Base-by-base conservation (phyloP, 2,113 vertebrate genomes). In the Loxodonta africana region DNA sequence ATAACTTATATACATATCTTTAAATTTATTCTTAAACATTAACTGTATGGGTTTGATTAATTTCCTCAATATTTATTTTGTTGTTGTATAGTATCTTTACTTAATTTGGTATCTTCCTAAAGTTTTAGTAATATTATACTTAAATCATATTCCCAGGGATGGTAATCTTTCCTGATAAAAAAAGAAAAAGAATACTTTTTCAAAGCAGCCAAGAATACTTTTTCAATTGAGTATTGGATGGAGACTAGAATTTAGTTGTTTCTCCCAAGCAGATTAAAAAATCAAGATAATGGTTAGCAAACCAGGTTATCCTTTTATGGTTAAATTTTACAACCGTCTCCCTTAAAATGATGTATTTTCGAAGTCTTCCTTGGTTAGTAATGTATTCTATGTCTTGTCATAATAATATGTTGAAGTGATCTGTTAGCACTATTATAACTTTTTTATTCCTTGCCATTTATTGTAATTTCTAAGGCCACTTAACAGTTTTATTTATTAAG, bases 1-100 rank as follows among this genome's bases (percentile, higher is more conserved):
- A 44, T 11, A 71, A 73, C 11, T 80, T 78, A 73, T 33, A 51
- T 15, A 57, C 20, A 20, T 90, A 37, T 12, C 11, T 81, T 93
- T n/a, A 69, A 69, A 30, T 65, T 26, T 73, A 23, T 93, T 80
- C 53, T 74, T 77, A 94, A 90, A 81, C 85, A 93, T 28, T 84
- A 78, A 20, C 2, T 2, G 60, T 74, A 62, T 63, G 67, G 4
- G 17, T 53, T 60, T 41, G 48, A 67, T 51, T 82, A 83, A 60
- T 83, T 76, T 33, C n/a, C n/a, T 84, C 33, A n/a, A 73, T 84
- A 65, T 80, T 71, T 48, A 46, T 60, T 48, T 41, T 89, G 28
- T 76, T 92, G 7, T 71, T 93, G 26, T n/a, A 26, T 26, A 73
- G 60, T 81, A 65, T 37, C 8, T 93, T 11, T 69, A 84, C 20